A percentile compares a stretch with the other conserved stretches of the same genome.
Conservation (phyloP, 2,113 vertebrate species). For the Miniopterus natalensis region DNA sequence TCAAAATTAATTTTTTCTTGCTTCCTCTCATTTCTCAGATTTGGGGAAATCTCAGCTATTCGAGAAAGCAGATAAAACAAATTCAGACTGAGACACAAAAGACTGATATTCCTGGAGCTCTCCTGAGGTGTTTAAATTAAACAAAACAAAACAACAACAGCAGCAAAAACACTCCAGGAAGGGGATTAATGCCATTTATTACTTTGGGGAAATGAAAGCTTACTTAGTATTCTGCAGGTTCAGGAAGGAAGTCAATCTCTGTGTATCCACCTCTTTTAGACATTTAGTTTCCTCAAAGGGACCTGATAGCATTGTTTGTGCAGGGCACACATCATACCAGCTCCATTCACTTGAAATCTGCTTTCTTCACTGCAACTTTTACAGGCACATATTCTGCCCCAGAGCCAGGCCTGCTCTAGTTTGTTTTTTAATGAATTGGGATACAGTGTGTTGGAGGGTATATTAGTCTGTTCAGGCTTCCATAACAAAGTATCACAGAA, state of each 20-base stretch:
- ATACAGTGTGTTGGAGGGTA: neutral
- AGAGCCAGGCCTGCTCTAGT: neutral
- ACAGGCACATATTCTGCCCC: neutral
- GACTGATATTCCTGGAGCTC: neutral
- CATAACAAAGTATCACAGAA: neutral
- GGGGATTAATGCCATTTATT: neutral
- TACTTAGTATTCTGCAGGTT: neutral
- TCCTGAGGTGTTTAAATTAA: neutral
- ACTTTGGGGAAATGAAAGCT: neutral
- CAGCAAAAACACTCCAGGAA: neutral
- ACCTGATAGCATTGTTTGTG: neutral
- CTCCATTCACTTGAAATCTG: neutral
- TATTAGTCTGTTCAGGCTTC: neutral
- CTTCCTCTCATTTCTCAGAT: neutral
- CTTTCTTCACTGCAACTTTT: neutral
- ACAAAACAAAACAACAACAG: neutral
- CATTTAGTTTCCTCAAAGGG: neutral
- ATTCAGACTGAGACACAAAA: neutral
- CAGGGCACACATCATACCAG: neutral
- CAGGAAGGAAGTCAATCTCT: neutral
- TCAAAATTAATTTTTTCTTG: neutral
- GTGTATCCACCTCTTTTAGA: neutral
- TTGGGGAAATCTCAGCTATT: conserved; percentile 13
- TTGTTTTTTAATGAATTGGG: neutral
- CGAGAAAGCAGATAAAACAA: conserved; percentile 18